A percentile compares a stretch with the other conserved stretches of the same genome.
phyloP scores from a whole-genome alignment of 2,888 invertebrate genomes.

The Cerastis rubricosa region DNA sequence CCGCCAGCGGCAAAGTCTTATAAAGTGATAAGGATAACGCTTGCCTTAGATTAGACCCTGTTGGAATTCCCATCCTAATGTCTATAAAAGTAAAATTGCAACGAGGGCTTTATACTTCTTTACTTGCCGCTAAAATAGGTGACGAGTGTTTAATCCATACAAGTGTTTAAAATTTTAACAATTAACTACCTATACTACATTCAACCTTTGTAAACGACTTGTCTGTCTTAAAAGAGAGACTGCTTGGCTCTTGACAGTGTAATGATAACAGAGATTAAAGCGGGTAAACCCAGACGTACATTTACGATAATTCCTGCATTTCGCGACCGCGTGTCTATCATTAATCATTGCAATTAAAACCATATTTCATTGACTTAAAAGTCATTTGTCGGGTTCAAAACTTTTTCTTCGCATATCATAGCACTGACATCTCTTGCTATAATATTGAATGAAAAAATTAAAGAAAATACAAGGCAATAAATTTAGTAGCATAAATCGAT shows the following conservation, averaged over 20 bases:
- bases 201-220: not conserved
- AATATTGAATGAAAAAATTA: not conserved
- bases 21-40: no score
- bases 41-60: no score
- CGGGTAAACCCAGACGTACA: not conserved
- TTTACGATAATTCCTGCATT: not conserved
- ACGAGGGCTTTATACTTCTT: not conserved
- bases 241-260: not conserved
- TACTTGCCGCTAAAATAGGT: no score
- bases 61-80: no score
- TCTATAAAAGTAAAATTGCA: not conserved
- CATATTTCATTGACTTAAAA: not conserved
- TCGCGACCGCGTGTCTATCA: not conserved
- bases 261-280: conserved; percentile 4
- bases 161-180: no score
- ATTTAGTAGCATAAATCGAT: conserved; percentile 7
- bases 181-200: not conserved
- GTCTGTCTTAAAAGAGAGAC: not conserved
- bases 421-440: not conserved
- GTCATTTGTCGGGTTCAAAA: not conserved
- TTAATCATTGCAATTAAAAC: not conserved
- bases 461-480: not conserved
- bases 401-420: not conserved
- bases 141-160: no score
- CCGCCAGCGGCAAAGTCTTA: no score